These are phyloP conservation scores for Geotrupes spiniger DNA, from an alignment of 2,888 invertebrate genomes.

Conservation along the genomic window DNA sequence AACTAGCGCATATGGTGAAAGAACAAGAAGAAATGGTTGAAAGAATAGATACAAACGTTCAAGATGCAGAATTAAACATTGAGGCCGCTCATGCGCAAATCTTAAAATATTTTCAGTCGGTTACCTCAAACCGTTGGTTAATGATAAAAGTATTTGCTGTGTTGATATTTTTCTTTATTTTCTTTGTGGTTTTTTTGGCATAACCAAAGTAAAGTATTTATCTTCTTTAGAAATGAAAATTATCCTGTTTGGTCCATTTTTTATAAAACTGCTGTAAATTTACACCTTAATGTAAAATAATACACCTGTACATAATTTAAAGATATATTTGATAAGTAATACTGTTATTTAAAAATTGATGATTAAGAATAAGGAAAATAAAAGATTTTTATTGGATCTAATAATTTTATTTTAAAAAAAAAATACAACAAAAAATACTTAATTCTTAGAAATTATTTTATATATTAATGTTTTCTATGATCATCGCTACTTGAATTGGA, in stretches of 20 bases:
- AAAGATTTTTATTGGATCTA: constrained; percentile 4
- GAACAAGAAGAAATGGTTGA: constrained; percentile 98
- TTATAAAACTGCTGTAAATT: background rate
- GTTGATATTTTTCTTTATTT: constrained; percentile 97
- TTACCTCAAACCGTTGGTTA: constrained; percentile 95
- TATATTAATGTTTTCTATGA: constrained; percentile 7
- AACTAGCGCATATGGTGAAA: constrained; percentile 94
- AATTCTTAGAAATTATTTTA: background rate
- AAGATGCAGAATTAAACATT: constrained; percentile 93
- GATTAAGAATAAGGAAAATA: constrained; percentile 6
- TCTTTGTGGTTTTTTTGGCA: constrained; percentile 96
- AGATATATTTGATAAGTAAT: constrained; percentile 1
- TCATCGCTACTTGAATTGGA: constrained; percentile 18
- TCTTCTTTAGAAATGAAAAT: constrained; percentile 3
- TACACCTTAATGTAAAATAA: constrained; percentile 1
- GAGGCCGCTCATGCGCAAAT: constrained; percentile 98
- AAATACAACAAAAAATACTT: background rate
- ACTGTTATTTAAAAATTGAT: background rate
- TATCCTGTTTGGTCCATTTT: background rate
- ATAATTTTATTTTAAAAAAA: background rate
- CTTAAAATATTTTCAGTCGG: constrained; percentile 94
- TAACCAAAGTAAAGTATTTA: constrained; percentile 26
- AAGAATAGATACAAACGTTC: constrained; percentile 95
- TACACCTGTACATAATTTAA: constrained; percentile 1
- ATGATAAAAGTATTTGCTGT: constrained; percentile 99